Percentiles rank a stretch among this genome's conserved stretches.
Conservation (phyloP, 2,113 vertebrate species). For the Nyctereutes procyonoides region DNA sequence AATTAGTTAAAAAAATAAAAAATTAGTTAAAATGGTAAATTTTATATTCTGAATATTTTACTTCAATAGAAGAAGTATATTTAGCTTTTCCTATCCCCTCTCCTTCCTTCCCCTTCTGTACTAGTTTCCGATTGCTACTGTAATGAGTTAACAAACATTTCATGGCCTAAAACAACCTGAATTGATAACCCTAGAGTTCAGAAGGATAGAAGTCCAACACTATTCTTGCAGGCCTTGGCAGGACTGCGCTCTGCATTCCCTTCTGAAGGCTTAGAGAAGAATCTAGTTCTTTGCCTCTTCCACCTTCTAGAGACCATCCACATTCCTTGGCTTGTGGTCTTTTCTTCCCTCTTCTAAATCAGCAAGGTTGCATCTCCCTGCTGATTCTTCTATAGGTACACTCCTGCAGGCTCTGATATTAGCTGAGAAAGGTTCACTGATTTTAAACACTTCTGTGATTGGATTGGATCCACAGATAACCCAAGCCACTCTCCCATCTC, state of each 20-base stretch:
- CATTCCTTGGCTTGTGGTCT: not conserved
- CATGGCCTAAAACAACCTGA: not conserved
- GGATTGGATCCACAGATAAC: not conserved
- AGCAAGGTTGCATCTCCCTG: not conserved
- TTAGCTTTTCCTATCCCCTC: not conserved
- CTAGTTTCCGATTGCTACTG: not conserved
- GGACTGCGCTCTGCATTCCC: not conserved
- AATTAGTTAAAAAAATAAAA: not conserved
- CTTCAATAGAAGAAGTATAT: not conserved
- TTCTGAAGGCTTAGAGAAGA: not conserved
- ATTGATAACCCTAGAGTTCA: not conserved
- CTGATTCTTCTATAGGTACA: not conserved
- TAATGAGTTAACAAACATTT: not conserved
- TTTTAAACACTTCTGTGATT: not conserved
- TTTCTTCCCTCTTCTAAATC: not conserved
- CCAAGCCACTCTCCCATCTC: not conserved
- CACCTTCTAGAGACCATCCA: not conserved
- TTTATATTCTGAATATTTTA: not conserved
- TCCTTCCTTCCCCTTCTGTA: not conserved
- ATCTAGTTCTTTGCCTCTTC: not conserved
- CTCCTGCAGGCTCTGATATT: not conserved
- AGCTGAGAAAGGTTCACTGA: not conserved
- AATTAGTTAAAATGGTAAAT: not conserved
- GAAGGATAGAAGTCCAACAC: not conserved
- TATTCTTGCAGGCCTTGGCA: not conserved